phyloP scores from a whole-genome alignment of 2,888 invertebrate genomes.

The Oscheius sp. region DNA sequence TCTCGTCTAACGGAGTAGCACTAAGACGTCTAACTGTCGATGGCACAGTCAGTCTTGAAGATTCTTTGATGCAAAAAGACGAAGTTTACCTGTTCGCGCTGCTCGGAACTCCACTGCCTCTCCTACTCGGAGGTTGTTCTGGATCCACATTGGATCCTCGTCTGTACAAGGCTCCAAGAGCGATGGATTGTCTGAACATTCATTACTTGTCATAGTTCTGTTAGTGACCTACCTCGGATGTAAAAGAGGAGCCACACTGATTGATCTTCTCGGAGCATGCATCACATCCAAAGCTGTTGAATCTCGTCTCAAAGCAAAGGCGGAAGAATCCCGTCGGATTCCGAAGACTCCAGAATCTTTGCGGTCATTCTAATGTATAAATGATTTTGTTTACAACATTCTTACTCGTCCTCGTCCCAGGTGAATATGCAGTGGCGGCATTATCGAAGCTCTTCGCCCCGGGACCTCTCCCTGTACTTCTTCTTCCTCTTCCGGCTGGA shows the following conservation, averaged over 20 bases:
- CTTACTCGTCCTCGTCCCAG: conserved; percentile 46
- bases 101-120: conserved; percentile 26
- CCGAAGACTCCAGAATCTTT: conserved; percentile 30
- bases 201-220: not conserved
- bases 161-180: conserved; percentile 36
- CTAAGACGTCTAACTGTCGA: conserved; percentile 3
- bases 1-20: conserved; percentile 21
- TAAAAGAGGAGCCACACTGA: conserved; percentile 49
- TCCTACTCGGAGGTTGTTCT: conserved; percentile 9
- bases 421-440: conserved; percentile 48
- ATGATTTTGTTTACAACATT: conserved; percentile 15
- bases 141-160: conserved; percentile 31
- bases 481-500: conserved; percentile 13
- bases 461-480: not conserved
- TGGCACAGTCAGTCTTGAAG: conserved; percentile 13
- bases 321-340: conserved; percentile 42
- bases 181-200: conserved; percentile 43
- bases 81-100: not conserved
- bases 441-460: conserved; percentile 31
- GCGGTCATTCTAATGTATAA: not conserved
- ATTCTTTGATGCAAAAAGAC: not conserved
- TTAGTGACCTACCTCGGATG: conserved; percentile 27
- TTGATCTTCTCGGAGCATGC: conserved; percentile 41
- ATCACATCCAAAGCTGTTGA: conserved; percentile 8
- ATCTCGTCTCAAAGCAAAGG: conserved; percentile 32